Conservation (phyloP, 2,113 vertebrate genomes). For the Otolemur garnettii region DNA sequence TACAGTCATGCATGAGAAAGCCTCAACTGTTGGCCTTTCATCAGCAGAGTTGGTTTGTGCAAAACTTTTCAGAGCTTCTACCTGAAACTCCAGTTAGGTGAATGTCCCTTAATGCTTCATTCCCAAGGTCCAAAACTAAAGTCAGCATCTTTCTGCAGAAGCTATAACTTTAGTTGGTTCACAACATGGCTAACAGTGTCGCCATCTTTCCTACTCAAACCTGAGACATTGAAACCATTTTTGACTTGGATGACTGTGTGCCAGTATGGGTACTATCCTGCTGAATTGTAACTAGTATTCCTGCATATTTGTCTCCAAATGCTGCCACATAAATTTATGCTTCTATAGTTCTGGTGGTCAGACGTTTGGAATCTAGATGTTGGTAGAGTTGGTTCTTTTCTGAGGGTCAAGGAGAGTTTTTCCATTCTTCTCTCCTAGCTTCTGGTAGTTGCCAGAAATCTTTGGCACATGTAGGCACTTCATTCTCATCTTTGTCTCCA, state of each 20-base stretch:
- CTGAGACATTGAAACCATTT: background rate
- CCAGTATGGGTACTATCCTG: background rate
- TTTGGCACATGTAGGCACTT: background rate
- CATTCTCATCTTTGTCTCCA: background rate
- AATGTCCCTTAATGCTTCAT: background rate
- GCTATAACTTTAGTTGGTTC: background rate
- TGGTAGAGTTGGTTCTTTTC: background rate
- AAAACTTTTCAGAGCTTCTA: background rate
- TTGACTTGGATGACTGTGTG: background rate
- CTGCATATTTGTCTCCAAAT: background rate
- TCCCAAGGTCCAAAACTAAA: background rate
- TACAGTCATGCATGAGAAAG: background rate
- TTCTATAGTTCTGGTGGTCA: background rate
- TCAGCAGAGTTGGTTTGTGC: background rate
- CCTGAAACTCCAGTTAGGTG: constrained; percentile 18
- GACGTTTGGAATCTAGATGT: background rate
- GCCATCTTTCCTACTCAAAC: background rate
- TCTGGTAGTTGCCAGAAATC: background rate
- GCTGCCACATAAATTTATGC: background rate
- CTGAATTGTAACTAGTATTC: background rate
- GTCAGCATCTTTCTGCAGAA: background rate
- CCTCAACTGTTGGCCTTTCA: constrained; percentile 34
- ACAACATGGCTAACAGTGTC: background rate
- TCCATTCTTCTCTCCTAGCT: background rate
- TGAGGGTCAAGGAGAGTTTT: background rate